Conservation (phyloP, 92 coral and sea anemone genomes). For the Micromussa lordhowensis region DNA sequence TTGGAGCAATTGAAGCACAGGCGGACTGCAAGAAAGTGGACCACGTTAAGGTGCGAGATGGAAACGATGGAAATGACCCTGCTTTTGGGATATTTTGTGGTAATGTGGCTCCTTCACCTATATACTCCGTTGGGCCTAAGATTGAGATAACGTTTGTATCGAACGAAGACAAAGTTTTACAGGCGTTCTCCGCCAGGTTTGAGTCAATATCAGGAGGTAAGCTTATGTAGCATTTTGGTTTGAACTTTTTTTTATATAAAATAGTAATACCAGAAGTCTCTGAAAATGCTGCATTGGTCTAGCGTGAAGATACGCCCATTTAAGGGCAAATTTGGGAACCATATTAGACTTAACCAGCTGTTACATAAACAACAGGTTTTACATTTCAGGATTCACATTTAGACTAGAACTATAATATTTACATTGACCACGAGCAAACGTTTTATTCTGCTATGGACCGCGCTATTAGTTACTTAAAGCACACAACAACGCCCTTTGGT, state of each 20-base stretch:
- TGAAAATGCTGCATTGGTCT: too few relatives aligned
- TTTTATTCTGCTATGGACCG: background rate
- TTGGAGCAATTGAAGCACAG: constrained; percentile 3
- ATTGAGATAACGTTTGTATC: constrained; percentile 30
- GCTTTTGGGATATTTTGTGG: constrained; percentile 38
- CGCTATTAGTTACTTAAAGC: background rate
- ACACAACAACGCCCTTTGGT: background rate
- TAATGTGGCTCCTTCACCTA: constrained; percentile 10
- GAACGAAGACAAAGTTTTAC: background rate
- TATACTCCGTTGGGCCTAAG: constrained; percentile 34
- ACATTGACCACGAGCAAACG: background rate
- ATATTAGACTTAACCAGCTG: too few relatives aligned
- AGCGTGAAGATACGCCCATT: background rate
- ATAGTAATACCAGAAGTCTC: too few relatives aligned
- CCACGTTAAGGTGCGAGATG: constrained; percentile 38
- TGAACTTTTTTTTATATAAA: too few relatives aligned
- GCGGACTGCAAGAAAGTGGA: constrained; percentile 19
- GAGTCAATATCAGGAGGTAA: constrained; percentile 38
- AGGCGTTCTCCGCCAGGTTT: constrained; percentile 29
- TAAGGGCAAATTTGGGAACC: background rate
- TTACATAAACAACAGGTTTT: too few relatives aligned
- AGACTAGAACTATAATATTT: background rate
- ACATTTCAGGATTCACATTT: too few relatives aligned
- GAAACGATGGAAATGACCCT: constrained; percentile 36
- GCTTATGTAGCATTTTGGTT: background rate